Evolutionary conservation across 2,888 invertebrate genomes (phyloP).

Genomic region (Danaus chrysippus): DNA sequence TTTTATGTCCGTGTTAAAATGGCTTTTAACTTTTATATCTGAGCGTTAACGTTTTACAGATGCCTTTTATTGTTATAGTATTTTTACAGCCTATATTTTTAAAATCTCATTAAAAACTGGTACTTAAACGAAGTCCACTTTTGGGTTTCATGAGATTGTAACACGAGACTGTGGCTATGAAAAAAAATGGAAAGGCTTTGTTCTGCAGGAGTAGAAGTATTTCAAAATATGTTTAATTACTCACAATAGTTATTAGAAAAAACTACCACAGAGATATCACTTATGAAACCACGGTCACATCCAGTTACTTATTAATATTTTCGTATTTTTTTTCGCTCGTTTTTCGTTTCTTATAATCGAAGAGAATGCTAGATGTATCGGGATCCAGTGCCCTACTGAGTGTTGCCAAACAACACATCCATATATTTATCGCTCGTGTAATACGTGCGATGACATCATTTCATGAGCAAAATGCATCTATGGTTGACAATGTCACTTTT

Average conservation of each 20-base stretch:
- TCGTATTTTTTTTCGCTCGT: constrained; percentile 13
- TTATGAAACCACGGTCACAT: not conserved
- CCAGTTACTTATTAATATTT: constrained; percentile 5
- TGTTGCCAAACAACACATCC: constrained; percentile 58
- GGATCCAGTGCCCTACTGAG: constrained; percentile 54
- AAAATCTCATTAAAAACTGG: not conserved
- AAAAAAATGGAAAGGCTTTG: no score
- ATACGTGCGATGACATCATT: constrained; percentile 62
- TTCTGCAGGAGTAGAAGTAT: not conserved
- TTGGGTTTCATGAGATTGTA: not conserved
- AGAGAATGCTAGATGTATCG: constrained; percentile 45
- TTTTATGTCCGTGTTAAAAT: no score
- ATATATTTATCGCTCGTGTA: constrained; percentile 65
- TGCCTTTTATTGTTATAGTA: not conserved
- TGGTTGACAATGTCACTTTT: constrained; percentile 21
- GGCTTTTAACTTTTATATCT: no score
- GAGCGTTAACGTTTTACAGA: not conserved
- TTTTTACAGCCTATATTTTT: not conserved
- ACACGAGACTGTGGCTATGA: no score
- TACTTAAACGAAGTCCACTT: not conserved
- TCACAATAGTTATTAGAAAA: not conserved
- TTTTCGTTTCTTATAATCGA: constrained; percentile 38
- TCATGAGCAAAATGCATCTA: constrained; percentile 43
- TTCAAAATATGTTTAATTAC: not conserved
- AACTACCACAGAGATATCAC: not conserved